phyloP scores from a whole-genome alignment of 2,888 invertebrate species.

The Drosophila planitibia region DNA sequence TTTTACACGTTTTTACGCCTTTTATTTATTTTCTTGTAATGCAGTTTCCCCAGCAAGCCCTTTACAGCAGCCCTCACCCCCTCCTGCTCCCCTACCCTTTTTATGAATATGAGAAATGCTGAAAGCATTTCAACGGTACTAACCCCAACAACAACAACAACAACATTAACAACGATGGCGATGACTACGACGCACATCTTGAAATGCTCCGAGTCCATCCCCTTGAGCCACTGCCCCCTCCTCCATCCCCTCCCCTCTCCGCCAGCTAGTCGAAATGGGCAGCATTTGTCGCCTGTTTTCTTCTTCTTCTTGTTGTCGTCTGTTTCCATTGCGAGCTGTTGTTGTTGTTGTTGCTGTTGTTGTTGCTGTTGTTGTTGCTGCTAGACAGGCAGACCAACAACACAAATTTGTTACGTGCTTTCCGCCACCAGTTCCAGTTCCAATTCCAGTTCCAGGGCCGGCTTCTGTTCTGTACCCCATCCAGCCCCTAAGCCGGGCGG shows the following conservation, averaged over 20 bases:
- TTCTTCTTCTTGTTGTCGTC: constrained; percentile 17
- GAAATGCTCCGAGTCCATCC: constrained; percentile 31
- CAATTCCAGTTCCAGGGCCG: constrained; percentile 19
- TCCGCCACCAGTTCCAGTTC: constrained; percentile 41
- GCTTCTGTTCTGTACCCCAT: constrained; percentile 21
- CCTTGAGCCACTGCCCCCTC: constrained; percentile 14
- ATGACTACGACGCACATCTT: constrained; percentile 51
- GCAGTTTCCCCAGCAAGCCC: constrained; percentile 27
- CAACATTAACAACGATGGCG: constrained; percentile 5
- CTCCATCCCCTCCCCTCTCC: neutral
- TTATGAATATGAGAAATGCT: constrained; percentile 69
- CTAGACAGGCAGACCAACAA: constrained; percentile 43
- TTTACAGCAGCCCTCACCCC: neutral
- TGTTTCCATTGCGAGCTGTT: neutral
- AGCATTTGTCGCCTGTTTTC: constrained; percentile 57
- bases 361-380: constrained; percentile 19
- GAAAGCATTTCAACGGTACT: constrained; percentile 76
- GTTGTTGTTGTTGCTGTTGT: neutral
- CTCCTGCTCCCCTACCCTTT: constrained; percentile 1
- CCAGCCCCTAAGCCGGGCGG: constrained; percentile 2
- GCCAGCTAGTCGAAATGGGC: constrained; percentile 37
- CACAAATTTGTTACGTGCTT: constrained; percentile 63
- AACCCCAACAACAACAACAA: constrained; percentile 54
- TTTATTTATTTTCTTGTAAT: constrained; percentile 58
- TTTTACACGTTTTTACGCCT: constrained; percentile 54